phyloP scores from a whole-genome alignment of 2,888 invertebrate species.

The Esperia sulphurella region DNA sequence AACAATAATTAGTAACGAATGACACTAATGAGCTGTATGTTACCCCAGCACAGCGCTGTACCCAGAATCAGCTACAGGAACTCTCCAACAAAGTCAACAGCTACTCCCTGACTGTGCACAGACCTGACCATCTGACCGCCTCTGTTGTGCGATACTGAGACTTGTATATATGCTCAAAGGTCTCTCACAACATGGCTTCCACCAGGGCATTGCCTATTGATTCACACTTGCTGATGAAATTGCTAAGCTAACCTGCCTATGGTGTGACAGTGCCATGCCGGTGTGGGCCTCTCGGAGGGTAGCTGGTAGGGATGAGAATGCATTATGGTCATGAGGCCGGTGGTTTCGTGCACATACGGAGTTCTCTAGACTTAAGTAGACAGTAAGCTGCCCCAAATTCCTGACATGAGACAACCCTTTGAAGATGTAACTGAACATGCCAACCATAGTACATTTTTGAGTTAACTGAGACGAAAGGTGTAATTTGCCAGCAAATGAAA shows the following conservation, averaged over 20 bases:
- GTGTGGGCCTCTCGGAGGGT: constrained; percentile 51
- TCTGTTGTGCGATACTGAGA: constrained; percentile 37
- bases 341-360: constrained; percentile 56
- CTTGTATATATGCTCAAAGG: constrained; percentile 16
- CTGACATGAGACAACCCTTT: constrained; percentile 52
- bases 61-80: constrained; percentile 36
- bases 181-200: constrained; percentile 38
- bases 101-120: constrained; percentile 54
- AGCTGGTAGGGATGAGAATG: constrained; percentile 56
- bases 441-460: too few species aligned
- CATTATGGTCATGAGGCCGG: constrained; percentile 54
- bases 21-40: constrained; percentile 34
- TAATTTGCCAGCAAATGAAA: too few species aligned
- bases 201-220: constrained; percentile 31
- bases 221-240: constrained; percentile 9
- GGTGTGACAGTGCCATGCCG: constrained; percentile 32
- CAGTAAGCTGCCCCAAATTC: constrained; percentile 55
- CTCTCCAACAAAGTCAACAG: constrained; percentile 55
- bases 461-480: too few species aligned
- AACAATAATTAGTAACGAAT: not conserved
- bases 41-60: constrained; percentile 50
- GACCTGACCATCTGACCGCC: constrained; percentile 29
- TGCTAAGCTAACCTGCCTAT: constrained; percentile 21
- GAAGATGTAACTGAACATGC: constrained; percentile 47
- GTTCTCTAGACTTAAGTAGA: constrained; percentile 69